These are phyloP conservation scores for Metellina segmentata DNA, from an alignment of 2,888 invertebrate genomes.

Conservation along the genomic window DNA sequence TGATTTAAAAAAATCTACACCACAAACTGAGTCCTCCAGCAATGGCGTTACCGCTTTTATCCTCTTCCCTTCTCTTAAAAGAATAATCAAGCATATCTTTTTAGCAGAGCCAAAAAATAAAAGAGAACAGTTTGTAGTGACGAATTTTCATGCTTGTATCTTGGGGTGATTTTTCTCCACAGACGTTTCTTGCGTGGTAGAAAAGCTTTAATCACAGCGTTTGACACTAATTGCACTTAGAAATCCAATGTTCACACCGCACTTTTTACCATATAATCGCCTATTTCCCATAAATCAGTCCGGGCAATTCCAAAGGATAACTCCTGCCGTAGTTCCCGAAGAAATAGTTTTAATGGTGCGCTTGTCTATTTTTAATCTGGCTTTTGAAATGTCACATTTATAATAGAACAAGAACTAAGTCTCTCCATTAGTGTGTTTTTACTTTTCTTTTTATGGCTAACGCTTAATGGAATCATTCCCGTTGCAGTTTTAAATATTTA, in stretches of 20 bases:
- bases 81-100: conserved; percentile 36
- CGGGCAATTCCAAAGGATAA: conserved; percentile 5
- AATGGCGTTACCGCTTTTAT: neutral
- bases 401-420: neutral
- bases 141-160: conserved; percentile 54
- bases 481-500: no score
- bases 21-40: no score
- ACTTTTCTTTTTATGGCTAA: no score
- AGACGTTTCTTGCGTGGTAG: conserved; percentile 16
- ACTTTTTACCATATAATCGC: conserved; percentile 59
- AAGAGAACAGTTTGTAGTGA: conserved; percentile 41
- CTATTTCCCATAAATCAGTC: conserved; percentile 55
- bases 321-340: neutral
- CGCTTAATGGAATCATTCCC: no score
- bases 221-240: conserved; percentile 64
- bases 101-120: conserved; percentile 13
- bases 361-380: conserved; percentile 10
- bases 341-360: neutral
- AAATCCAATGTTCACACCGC: conserved; percentile 63
- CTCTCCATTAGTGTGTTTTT: no score
- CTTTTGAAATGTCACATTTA: conserved; percentile 25
- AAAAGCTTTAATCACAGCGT: conserved; percentile 55
- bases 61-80: conserved; percentile 1
- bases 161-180: conserved; percentile 20
- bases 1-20: no score